Evolutionary conservation across 2,888 invertebrate genomes (phyloP), one percentile per base, ranked within the genome.

Genomic region (Dioctria linearis): DNA sequence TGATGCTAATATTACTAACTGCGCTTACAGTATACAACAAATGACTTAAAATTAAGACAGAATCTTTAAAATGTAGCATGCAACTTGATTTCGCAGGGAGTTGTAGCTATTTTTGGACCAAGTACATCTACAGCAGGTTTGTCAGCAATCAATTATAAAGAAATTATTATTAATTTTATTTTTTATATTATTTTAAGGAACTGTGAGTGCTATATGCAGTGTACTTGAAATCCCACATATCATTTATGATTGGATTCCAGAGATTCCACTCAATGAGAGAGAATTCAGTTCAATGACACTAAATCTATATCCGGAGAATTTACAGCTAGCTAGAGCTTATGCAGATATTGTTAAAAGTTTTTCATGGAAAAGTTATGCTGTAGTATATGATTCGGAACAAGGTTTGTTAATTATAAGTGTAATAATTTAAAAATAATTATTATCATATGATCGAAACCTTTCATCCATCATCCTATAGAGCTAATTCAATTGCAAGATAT

Each of bases 341-440:
- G 93, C 94, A 3, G 93, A 93, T 86, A 88, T 96, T 63, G 91
- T 96, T 3, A 92, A 92, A 83, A 92, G 92, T 82, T 93, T 94
- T 87, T 92, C 92, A 83, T 96, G 96, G 96, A 93, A 93, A 84
- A 92, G 91, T 84, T 96, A 95, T 85, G 94, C 95, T 2, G 92
- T 95, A 63, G 91, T 96, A 78, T 96, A 96, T 87, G 96, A 97
- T 89, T 93, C 93, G 85, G 94, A 95, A 86, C 94, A 93, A 85
- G 95, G 95, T 92, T 85, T 81, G 37, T 8, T n/a, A 5, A 25
- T n/a, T 59, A 4, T 13, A n/a, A 6, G 8, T 13, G 5, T 40
- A 13, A 42, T 5, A 40, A 57, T 42, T 13, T 5, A 39, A 4
- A 40, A 71, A 9, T 40, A 57, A 11, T 13, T 9, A 25, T 43